Percentiles rank a stretch among this genome's conserved stretches.
phyloP scores from a whole-genome alignment of 2,888 invertebrate species.

The Spialia ferax region DNA sequence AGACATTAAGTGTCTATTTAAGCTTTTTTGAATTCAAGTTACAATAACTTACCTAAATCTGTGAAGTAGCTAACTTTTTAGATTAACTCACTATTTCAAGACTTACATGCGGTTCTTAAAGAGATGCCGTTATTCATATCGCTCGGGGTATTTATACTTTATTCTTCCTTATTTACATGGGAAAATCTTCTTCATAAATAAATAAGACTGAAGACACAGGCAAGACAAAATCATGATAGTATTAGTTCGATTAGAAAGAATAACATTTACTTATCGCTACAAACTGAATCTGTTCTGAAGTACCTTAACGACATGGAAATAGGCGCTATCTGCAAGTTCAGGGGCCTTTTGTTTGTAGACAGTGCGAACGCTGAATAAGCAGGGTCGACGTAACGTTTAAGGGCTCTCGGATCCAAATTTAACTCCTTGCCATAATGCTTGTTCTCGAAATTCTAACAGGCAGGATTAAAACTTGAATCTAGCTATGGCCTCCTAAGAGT shows the following conservation, averaged over 20 bases:
- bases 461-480: conserved; percentile 2
- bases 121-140: no score
- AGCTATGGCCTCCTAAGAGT: background rate
- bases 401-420: conserved; percentile 9
- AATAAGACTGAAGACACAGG: no score
- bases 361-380: conserved; percentile 15
- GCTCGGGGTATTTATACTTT: no score
- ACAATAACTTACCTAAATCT: no score
- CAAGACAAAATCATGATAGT: no score
- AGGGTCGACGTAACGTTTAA: conserved; percentile 17
- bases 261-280: background rate
- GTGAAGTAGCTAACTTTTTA: no score
- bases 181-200: no score
- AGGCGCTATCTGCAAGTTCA: conserved; percentile 11
- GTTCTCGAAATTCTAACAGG: conserved; percentile 14
- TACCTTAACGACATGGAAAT: background rate
- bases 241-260: background rate
- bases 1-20: no score
- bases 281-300: background rate
- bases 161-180: no score
- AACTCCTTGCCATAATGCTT: background rate
- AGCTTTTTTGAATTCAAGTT: no score
- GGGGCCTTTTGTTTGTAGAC: conserved; percentile 8
- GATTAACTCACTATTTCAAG: no score
- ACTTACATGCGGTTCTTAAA: no score